Conservation (phyloP, 2,113 vertebrate species). For the Callipepla californica region DNA sequence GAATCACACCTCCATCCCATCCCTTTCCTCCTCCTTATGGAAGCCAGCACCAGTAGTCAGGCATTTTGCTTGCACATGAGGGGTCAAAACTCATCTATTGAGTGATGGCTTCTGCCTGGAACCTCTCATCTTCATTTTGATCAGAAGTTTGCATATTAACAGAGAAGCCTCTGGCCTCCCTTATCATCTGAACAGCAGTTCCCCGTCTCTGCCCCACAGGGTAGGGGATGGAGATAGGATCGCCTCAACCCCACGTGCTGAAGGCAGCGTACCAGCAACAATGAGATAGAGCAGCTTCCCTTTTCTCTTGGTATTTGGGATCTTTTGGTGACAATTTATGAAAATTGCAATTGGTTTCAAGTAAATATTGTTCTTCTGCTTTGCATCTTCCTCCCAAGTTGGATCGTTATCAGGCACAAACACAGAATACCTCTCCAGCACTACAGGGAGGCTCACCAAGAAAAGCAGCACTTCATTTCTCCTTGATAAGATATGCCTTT, state of each 20-base stretch:
- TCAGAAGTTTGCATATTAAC: neutral
- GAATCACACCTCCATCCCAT: neutral
- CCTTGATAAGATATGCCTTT: neutral
- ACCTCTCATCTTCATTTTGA: neutral
- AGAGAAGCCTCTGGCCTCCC: neutral
- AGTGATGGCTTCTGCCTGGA: neutral
- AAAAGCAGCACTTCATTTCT: neutral
- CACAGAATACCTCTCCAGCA: neutral
- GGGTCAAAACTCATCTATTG: neutral
- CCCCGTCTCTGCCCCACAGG: neutral
- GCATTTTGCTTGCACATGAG: neutral
- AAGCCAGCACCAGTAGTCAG: neutral
- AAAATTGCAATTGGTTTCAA: neutral
- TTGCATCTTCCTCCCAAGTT: neutral
- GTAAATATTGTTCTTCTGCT: neutral
- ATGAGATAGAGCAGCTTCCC: neutral
- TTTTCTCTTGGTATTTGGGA: neutral
- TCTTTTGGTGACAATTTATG: neutral
- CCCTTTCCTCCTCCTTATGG: neutral
- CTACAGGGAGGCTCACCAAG: neutral
- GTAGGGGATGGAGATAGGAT: neutral
- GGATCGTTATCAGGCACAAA: neutral
- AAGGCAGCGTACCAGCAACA: slow-evolving; percentile 10
- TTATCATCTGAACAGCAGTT: neutral
- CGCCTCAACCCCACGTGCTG: neutral